Conservation (phyloP, 2,113 vertebrate species). For the Recurvirostra avosetta region DNA sequence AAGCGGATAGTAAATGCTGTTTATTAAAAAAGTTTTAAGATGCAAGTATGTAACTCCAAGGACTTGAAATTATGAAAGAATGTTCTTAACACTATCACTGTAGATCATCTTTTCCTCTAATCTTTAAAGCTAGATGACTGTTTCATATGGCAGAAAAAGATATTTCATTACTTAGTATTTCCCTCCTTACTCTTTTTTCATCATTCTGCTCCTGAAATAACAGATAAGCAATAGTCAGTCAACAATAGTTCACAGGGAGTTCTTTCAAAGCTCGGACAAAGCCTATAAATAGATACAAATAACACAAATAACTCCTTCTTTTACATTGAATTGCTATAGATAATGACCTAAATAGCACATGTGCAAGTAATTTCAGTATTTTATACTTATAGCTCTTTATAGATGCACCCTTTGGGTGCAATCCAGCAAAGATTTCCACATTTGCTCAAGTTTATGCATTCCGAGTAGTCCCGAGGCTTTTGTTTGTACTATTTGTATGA, state of each 20-base stretch:
- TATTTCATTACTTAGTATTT: not conserved
- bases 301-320: not conserved
- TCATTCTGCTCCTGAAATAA: not conserved
- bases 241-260: not conserved
- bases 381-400: slow-evolving; percentile 24
- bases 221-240: not conserved
- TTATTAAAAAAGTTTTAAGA: not conserved
- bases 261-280: not conserved
- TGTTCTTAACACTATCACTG: not conserved
- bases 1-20: not conserved
- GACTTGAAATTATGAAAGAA: not conserved
- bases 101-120: not conserved
- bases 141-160: not conserved
- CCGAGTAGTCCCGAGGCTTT: slow-evolving; percentile 1
- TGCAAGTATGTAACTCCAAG: not conserved
- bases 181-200: not conserved
- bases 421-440: slow-evolving; percentile 31
- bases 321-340: not conserved
- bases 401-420: not conserved
- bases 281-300: not conserved
- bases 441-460: slow-evolving; percentile 39
- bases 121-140: not conserved
- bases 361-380: slow-evolving; percentile 40
- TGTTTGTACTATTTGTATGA: slow-evolving; percentile 3
- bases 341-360: slow-evolving; percentile 30